Conservation (phyloP, 2,797 vertebrate species). For the Pantherophis alleghaniensis region DNA sequence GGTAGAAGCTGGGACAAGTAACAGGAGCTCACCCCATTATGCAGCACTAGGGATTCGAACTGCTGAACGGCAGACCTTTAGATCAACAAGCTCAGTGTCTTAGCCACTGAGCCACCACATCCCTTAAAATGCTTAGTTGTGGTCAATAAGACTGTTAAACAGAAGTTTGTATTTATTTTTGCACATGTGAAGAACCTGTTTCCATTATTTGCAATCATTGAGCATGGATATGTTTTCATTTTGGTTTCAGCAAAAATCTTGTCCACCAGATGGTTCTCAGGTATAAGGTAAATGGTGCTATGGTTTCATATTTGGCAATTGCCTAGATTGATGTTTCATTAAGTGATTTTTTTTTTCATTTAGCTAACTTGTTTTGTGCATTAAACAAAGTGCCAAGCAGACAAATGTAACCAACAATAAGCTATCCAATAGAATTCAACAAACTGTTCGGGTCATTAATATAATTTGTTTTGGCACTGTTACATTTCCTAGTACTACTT, state of each 20-base stretch:
- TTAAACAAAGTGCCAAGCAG: constrained; percentile 74
- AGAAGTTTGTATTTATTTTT: constrained; percentile 9
- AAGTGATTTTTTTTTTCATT: constrained; percentile 49
- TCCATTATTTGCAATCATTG: constrained; percentile 45
- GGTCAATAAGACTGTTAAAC: constrained; percentile 39
- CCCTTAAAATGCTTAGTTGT: constrained; percentile 16
- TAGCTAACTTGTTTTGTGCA: constrained; percentile 71
- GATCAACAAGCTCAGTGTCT: no score
- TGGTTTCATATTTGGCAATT: constrained; percentile 63
- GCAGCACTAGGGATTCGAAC: no score
- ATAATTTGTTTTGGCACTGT: constrained; percentile 85
- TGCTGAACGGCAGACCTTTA: no score
- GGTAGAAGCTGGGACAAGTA: no score
- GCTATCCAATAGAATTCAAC: constrained; percentile 78
- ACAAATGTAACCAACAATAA: constrained; percentile 78
- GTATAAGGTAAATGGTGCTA: constrained; percentile 52
- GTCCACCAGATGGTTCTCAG: constrained; percentile 39
- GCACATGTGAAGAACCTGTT: constrained; percentile 23
- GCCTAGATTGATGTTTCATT: constrained; percentile 65
- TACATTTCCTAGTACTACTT: constrained; percentile 82
- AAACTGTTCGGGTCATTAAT: constrained; percentile 81
- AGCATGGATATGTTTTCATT: constrained; percentile 23
- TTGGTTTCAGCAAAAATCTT: constrained; percentile 30
- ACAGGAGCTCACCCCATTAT: no score
- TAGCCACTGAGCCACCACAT: no score